Evolutionary conservation across 1,140 invertebrate genomes (phyloP).

Genomic region (Semibalanus balanoides): DNA sequence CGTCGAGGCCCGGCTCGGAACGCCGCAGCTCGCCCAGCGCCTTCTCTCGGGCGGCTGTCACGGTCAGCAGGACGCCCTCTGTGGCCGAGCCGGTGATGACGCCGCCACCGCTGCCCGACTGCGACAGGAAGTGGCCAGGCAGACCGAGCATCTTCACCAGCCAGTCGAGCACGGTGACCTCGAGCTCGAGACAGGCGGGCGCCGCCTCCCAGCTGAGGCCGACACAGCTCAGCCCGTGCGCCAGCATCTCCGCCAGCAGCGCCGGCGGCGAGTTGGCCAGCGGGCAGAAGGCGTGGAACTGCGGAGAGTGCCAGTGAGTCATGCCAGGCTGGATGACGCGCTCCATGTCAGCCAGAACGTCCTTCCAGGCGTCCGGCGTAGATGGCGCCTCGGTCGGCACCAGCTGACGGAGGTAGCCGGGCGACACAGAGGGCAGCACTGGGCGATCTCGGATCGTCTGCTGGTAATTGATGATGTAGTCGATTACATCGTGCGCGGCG

Average conservation of each 20-base stretch:
- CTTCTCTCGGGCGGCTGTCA: too few relatives aligned
- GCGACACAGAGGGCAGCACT: slow-evolving; percentile 63
- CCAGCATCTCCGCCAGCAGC: slow-evolving; percentile 91
- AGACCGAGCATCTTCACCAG: slow-evolving; percentile 84
- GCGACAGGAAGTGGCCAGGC: slow-evolving; percentile 71
- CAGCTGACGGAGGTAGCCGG: slow-evolving; percentile 64
- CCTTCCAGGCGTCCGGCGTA: slow-evolving; percentile 66
- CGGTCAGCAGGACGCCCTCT: slow-evolving; percentile 24
- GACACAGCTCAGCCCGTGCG: slow-evolving; percentile 79
- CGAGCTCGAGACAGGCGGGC: slow-evolving; percentile 92
- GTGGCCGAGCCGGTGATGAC: slow-evolving; percentile 53
- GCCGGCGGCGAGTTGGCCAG: slow-evolving; percentile 91
- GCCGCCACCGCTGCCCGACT: slow-evolving; percentile 64
- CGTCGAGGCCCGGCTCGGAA: too few relatives aligned
- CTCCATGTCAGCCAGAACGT: slow-evolving; percentile 80
- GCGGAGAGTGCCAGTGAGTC: slow-evolving; percentile 90
- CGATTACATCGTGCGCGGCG: slow-evolving; percentile 45
- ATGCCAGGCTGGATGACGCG: slow-evolving; percentile 80
- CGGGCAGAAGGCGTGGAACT: slow-evolving; percentile 96
- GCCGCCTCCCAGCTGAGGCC: slow-evolving; percentile 77
- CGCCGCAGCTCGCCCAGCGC: too few relatives aligned
- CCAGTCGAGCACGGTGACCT: slow-evolving; percentile 98
- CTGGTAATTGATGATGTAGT: slow-evolving; percentile 87
- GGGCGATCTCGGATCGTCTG: slow-evolving; percentile 67
- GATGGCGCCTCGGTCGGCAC: slow-evolving; percentile 69